phyloP scores from a whole-genome alignment of 2,797 vertebrate genomes.

The Enteromius trimaculatus region DNA sequence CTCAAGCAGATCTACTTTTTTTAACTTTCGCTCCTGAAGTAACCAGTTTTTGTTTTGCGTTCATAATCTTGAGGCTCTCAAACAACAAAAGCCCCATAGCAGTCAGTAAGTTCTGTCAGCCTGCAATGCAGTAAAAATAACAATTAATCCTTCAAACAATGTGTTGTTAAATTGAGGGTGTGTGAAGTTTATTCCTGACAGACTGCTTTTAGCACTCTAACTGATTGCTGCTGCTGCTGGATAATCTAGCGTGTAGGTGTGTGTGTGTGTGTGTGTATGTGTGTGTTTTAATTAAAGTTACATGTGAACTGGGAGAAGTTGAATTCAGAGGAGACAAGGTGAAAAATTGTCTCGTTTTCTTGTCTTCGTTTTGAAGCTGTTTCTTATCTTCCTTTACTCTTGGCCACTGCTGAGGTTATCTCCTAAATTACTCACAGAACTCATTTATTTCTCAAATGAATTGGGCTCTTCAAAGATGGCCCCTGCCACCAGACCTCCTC shows the following conservation, averaged over 20 bases:
- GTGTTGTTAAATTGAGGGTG: conserved; percentile 59
- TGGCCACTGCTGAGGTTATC: conserved; percentile 77
- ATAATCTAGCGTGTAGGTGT: conserved; percentile 73
- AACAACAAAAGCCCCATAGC: conserved; percentile 49
- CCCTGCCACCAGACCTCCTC: conserved; percentile 61
- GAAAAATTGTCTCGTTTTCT: conserved; percentile 78
- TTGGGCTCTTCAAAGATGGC: conserved; percentile 69
- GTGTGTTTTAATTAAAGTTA: conserved; percentile 79
- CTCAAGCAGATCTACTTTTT: neutral
- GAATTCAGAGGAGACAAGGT: conserved; percentile 74
- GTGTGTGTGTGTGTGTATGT: conserved; percentile 61
- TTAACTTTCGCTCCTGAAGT: conserved; percentile 4
- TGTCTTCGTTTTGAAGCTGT: conserved; percentile 73
- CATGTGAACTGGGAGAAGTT: conserved; percentile 70
- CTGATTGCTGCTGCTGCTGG: conserved; percentile 69
- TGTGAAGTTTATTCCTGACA: conserved; percentile 59
- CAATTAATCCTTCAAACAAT: conserved; percentile 70
- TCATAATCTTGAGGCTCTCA: conserved; percentile 16
- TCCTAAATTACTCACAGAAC: conserved; percentile 80
- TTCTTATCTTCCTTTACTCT: conserved; percentile 76
- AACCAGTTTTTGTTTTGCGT: conserved; percentile 31
- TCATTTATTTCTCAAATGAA: conserved; percentile 84
- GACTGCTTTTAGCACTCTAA: conserved; percentile 68
- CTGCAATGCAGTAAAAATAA: conserved; percentile 41
- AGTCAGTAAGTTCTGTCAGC: conserved; percentile 61